Evolutionary conservation across 2,113 vertebrate genomes (phyloP), one percentile per base, ranked within the genome.

Genomic region (Anhinga rufa): DNA sequence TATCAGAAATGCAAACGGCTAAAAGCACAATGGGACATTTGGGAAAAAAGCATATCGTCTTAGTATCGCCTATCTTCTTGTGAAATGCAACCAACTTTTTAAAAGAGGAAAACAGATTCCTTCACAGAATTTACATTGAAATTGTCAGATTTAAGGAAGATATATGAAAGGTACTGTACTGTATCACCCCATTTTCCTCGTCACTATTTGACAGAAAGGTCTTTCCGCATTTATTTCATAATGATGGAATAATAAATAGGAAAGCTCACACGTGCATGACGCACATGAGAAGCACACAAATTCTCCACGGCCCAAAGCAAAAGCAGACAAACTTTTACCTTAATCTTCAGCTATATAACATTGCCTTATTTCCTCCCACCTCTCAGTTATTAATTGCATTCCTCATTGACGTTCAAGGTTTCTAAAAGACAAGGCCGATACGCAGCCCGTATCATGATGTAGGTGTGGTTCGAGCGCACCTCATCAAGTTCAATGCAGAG

Each of bases 281-380:
- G n/a, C 16, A 14, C n/a, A 31, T 20, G 7, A 34, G 44, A 42
- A 91, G 29, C 5, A 1, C 48, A 68, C 24, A 32, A 70, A 46
- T 61, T 75, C 44, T 86, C 9, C n/a, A 31, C 10, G n/a, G 65
- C 17, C 70, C 28, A 79, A 93, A 86, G 65, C 22, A 93, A 82
- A 85, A 58, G 8, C 34, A 76, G 40, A 32, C 11, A 65, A 75
- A 18, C 4, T 64, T 74, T 61, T 38, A 44, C 25, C 44, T 74
- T 68, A 17, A 36, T n/a, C 54, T 88, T 44, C 81, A 79, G 26
- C 61, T 77, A 26, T 61, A 20, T 46, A 92, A 75, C 54, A 60
- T 31, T 77, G 82, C 77, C 83, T 85, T 26, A 49, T 93, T 93
- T 96, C 88, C 76, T 95, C 92, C 93, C 31, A 66, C 70, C 93